These are phyloP conservation scores for Pardalotus punctatus DNA, from an alignment of 2,113 vertebrate genomes.

Conservation along the genomic window DNA sequence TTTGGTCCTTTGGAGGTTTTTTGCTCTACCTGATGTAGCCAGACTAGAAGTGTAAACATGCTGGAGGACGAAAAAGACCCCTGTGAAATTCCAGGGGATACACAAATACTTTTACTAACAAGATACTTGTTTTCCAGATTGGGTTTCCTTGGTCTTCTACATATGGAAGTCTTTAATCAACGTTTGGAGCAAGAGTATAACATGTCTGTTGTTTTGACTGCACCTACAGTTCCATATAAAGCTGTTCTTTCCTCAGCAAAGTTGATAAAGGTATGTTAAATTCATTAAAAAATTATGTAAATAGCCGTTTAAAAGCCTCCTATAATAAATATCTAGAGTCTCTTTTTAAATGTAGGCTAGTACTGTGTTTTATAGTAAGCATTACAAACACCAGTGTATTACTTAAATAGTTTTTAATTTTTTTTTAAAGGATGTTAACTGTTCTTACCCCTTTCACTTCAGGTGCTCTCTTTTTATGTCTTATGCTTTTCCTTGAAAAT, in stretches of 20 bases:
- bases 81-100: neutral
- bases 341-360: neutral
- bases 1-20: neutral
- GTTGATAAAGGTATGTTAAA: conserved; percentile 86
- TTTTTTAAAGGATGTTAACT: neutral
- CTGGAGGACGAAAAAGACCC: neutral
- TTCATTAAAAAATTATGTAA: neutral
- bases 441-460: neutral
- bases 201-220: conserved; percentile 90
- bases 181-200: conserved; percentile 96
- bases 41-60: neutral
- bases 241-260: conserved; percentile 88
- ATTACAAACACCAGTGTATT: neutral
- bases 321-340: neutral
- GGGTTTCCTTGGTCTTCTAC: conserved; percentile 94
- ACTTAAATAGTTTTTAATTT: neutral
- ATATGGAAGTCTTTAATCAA: conserved; percentile 99
- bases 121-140: conserved; percentile 70
- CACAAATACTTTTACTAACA: neutral
- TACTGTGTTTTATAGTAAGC: neutral
- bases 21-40: neutral
- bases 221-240: conserved; percentile 94
- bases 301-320: neutral
- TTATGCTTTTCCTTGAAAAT: neutral
- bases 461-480: neutral